Base-by-base conservation (phyloP, 2,888 invertebrate genomes). In the Drosophila subsilvestris region DNA sequence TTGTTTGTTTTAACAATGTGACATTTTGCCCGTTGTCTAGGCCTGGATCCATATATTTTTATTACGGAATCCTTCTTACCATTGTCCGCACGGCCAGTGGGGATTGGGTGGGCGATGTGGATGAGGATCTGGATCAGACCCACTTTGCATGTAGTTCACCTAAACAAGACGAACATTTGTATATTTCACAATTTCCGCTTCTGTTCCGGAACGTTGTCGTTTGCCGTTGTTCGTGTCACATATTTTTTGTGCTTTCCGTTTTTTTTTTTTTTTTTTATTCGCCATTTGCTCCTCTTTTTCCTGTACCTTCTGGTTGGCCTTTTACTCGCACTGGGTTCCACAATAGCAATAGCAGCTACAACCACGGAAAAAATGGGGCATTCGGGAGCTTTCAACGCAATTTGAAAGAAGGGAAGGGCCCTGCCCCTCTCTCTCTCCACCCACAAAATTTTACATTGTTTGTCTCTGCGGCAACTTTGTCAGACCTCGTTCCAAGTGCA, bases 131-230 rank as follows among this genome's bases (percentile, higher is more conserved):
- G 37, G 37, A 14, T 14, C 37, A 37, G 43, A 18, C 22, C 48
- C 55, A 48, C 55, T 69, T 73, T 84, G 69, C 69, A 74, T 81
- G 86, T 85, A 67, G 51, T 63, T 63, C 66, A 82, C 80, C 88
- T 87, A 80, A 78, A 71, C 70, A 71, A 63, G 78, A 61, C 71
- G 68, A 84, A 86, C 83, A 86, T 88, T 88, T 85, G 80, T 88
- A 79, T 84, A 80, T 85, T 80, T 86, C 85, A 86, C 88, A 85
- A 85, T 86, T 86, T 85, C 86, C 88, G 88, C 72, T 80, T 80
- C 74, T 76, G 80, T 84, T 88, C 86, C 86, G 82, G 82, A 79
- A 79, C 86, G 66, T 85, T 79, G 81, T 84, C 75, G 81, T 43
- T 63, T 76, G 73, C 63, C 76, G 78, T 72, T 82, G 74, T 85